Percentiles rank a stretch among this genome's conserved stretches.
Evolutionary conservation across 1,140 invertebrate genomes (phyloP).

Genomic region (Pogonomyrmex barbatus): DNA sequence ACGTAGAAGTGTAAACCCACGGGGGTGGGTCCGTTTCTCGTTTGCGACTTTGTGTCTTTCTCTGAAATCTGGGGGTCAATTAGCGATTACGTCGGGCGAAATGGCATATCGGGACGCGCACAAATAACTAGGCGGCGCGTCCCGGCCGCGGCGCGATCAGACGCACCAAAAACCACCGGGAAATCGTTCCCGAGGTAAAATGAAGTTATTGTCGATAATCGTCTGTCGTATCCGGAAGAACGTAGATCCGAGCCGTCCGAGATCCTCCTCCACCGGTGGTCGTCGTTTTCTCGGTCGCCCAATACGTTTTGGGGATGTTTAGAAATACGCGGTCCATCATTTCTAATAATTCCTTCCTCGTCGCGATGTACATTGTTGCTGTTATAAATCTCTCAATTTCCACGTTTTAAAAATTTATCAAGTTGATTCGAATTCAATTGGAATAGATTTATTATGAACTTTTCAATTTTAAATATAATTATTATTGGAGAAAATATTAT

Average conservation of each 20-base stretch:
- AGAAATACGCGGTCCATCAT: not conserved
- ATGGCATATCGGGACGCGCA: slow-evolving; percentile 67
- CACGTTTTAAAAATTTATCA: slow-evolving; percentile 22
- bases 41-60: slow-evolving; percentile 63
- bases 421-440: not conserved
- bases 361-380: not conserved
- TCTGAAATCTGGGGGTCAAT: slow-evolving; percentile 65
- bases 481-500: not conserved
- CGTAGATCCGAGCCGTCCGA: slow-evolving; percentile 19
- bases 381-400: not conserved
- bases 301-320: not conserved
- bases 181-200: slow-evolving; percentile 46
- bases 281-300: slow-evolving; percentile 1
- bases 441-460: not conserved
- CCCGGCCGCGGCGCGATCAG: slow-evolving; percentile 60
- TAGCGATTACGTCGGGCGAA: slow-evolving; percentile 69
- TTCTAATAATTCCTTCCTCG: slow-evolving; percentile 14
- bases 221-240: slow-evolving; percentile 53
- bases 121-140: slow-evolving; percentile 74
- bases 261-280: slow-evolving; percentile 41
- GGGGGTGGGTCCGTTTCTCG: slow-evolving; percentile 50
- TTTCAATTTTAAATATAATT: not conserved
- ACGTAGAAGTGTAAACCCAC: slow-evolving; percentile 29
- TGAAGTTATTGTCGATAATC: slow-evolving; percentile 73
- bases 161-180: slow-evolving; percentile 49